phyloP scores from a whole-genome alignment of 1,140 invertebrate species.

The Glomeris maerens region DNA sequence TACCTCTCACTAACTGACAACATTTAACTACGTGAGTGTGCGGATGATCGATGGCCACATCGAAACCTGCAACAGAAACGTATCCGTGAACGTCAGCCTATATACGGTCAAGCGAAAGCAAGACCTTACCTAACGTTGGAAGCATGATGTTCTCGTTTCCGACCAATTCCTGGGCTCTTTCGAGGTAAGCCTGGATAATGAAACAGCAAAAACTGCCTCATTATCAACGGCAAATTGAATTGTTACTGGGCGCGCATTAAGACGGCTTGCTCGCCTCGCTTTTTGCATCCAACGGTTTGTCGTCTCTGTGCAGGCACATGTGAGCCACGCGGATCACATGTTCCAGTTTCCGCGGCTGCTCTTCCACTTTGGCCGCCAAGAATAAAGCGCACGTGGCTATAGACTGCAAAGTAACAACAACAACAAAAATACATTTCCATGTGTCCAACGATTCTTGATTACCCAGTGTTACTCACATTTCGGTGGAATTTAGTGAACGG shows the following conservation, averaged over 20 bases:
- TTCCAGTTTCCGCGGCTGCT: slow-evolving; percentile 89
- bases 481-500: slow-evolving; percentile 71
- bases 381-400: slow-evolving; percentile 77
- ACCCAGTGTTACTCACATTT: slow-evolving; percentile 38
- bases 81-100: not conserved
- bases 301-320: slow-evolving; percentile 51
- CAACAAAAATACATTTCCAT: not conserved
- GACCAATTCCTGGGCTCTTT: slow-evolving; percentile 75
- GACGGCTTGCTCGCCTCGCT: slow-evolving; percentile 56
- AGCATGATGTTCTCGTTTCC: slow-evolving; percentile 91
- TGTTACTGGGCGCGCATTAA: too few species aligned
- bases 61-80: slow-evolving; percentile 53
- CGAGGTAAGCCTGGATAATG: slow-evolving; percentile 56
- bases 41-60: slow-evolving; percentile 91
- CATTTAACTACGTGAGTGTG: slow-evolving; percentile 91
- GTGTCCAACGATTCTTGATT: not conserved
- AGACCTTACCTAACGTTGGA: slow-evolving; percentile 55
- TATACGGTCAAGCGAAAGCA: not conserved
- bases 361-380: slow-evolving; percentile 91
- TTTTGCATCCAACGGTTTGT: slow-evolving; percentile 45
- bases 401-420: slow-evolving; percentile 22
- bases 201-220: too few species aligned
- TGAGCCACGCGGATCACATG: slow-evolving; percentile 85
- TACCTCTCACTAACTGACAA: slow-evolving; percentile 87
- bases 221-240: too few species aligned